These are phyloP conservation scores for Tetraneura akinire DNA, from an alignment of 1,140 invertebrate genomes.

Conservation along the genomic window DNA sequence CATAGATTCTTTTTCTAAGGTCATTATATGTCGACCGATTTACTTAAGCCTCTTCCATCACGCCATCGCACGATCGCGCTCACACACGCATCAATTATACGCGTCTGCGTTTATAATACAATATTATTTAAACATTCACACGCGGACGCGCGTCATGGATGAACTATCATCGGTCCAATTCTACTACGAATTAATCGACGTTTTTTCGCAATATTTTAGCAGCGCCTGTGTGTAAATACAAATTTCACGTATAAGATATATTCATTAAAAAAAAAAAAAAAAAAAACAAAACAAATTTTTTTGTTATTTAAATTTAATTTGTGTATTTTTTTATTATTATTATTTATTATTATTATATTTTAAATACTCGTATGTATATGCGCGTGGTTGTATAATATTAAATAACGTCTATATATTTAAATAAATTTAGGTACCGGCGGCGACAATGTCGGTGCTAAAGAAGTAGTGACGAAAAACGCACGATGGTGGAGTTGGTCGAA, in stretches of 20 bases:
- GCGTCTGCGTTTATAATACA: neutral
- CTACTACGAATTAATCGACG: slow-evolving; percentile 7
- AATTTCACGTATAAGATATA: slow-evolving; percentile 6
- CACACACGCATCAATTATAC: neutral
- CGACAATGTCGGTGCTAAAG: slow-evolving; percentile 6
- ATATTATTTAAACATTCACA: slow-evolving; percentile 34
- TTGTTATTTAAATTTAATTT: neutral
- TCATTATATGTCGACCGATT: slow-evolving; percentile 29
- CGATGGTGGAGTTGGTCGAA: slow-evolving; percentile 54
- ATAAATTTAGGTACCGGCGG: slow-evolving; percentile 3
- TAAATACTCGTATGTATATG: too few species aligned
- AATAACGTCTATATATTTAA: neutral
- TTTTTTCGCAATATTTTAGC: slow-evolving; percentile 39
- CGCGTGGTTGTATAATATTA: too few species aligned
- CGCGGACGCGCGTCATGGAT: slow-evolving; percentile 43
- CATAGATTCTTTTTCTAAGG: too few species aligned
- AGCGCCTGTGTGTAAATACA: slow-evolving; percentile 40
- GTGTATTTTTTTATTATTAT: slow-evolving; percentile 1
- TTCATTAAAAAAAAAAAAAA: too few species aligned
- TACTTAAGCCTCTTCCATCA: slow-evolving; percentile 30
- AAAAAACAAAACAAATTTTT: too few species aligned
- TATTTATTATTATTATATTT: neutral
- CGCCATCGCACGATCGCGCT: slow-evolving; percentile 23
- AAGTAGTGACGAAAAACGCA: slow-evolving; percentile 29
- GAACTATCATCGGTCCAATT: slow-evolving; percentile 14